Evolutionary conservation across 35 echinoderm and acorn worm genomes (phyloP).

Genomic region (Heliocidaris tuberculata): DNA sequence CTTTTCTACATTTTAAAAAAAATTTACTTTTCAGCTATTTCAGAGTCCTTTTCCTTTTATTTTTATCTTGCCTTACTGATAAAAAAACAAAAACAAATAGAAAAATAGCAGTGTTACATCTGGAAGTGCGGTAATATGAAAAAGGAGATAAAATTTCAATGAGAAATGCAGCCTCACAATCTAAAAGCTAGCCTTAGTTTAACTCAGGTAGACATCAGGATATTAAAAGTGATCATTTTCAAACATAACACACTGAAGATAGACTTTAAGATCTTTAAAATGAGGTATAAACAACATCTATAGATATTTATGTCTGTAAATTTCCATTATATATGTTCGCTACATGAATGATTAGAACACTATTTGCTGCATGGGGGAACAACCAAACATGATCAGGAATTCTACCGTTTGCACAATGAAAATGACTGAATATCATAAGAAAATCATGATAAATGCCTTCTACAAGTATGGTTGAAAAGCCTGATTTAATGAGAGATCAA

Average conservation of each 20-base stretch:
- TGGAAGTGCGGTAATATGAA: neutral
- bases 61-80: neutral
- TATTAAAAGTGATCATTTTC: neutral
- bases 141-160: neutral
- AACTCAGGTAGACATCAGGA: neutral
- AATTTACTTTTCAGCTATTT: neutral
- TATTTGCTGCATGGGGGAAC: too few relatives aligned
- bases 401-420: too few relatives aligned
- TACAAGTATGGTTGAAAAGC: too few relatives aligned
- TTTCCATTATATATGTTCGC: neutral
- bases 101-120: neutral
- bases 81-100: neutral
- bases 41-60: neutral
- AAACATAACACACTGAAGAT: neutral
- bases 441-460: too few relatives aligned
- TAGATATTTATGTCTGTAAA: neutral
- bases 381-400: too few relatives aligned
- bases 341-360: too few relatives aligned
- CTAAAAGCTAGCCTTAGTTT: neutral
- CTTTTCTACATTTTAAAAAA: neutral
- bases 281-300: neutral
- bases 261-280: neutral
- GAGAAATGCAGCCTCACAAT: neutral
- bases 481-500: too few relatives aligned
- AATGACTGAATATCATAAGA: too few relatives aligned